phyloP scores from a whole-genome alignment of 2,797 vertebrate genomes.

The Limnodromus scolopaceus region DNA sequence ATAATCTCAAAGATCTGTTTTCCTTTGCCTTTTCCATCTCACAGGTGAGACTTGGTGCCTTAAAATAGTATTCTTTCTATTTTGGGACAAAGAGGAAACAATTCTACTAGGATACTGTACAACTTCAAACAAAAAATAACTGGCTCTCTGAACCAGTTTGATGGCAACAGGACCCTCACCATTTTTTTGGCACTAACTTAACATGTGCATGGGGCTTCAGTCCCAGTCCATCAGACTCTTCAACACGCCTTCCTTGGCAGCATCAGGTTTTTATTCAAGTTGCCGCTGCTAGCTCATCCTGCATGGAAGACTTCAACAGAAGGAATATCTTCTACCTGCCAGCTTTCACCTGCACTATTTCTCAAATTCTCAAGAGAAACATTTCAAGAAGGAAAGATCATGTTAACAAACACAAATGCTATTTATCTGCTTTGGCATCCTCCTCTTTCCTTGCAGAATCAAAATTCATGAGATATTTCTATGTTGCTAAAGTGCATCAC shows the following conservation, averaged over 20 bases:
- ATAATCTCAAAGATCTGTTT: neutral
- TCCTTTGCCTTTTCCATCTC: neutral
- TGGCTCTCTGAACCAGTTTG: neutral
- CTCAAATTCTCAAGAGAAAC: neutral
- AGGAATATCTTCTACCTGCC: neutral
- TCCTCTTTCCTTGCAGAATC: neutral
- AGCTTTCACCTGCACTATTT: neutral
- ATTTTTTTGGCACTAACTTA: neutral
- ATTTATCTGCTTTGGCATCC: neutral
- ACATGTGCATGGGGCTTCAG: neutral
- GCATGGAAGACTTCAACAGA: neutral
- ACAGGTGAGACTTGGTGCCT: neutral
- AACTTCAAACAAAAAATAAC: neutral
- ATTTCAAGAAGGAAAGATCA: neutral
- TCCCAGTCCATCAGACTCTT: neutral
- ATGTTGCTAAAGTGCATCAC: neutral
- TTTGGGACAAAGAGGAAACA: neutral
- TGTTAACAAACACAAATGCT: neutral
- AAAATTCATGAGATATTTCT: neutral
- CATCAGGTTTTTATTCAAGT: neutral
- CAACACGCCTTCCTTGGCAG: neutral
- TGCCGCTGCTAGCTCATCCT: neutral
- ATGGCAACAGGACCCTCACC: neutral
- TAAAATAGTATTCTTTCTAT: neutral
- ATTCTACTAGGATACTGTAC: neutral